Evolutionary conservation across 2,888 invertebrate genomes (phyloP), one percentile per base, ranked within the genome.

Genomic region (Erebia ligea): DNA sequence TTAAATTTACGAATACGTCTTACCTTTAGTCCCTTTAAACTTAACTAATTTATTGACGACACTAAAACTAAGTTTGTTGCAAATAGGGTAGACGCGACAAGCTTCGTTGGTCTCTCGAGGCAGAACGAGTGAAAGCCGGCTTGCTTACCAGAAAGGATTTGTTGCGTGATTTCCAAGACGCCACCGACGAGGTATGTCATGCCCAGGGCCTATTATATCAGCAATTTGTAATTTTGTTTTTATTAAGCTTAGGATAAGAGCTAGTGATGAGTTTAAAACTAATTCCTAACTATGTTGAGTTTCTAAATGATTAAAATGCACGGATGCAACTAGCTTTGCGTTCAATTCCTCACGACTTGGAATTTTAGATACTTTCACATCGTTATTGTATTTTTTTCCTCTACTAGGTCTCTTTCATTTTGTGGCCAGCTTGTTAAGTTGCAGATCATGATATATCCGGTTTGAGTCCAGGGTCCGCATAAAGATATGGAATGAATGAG

Each of bases 101-200:
- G 79, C 81, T 93, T 4, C 86, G 93, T 11, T 91, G 87, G 85
- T 83, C 84, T 9, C 77, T 92, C 8, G 86, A 88, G 75, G 81
- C 79, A 2, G 92, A 93, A 73, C 82, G 86, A 77, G 65, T 86
- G 57, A 92, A 88, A 75, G 92, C 92, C 0, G 93, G 93, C 1
- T 78, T 93, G 52, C 85, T 93, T 1, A 91, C 91, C 0, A 85
- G 88, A 70, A 92, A 88, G 70, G 90, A 91, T 76, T 78, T 93
- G 69, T 80, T 93, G 79, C 88, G 88, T 67, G 93, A 93, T 79
- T 92, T 84, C 73, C 91, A 93, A 84, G 81, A 87, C 71, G 86
- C 91, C n/a, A 82, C 82, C 54, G 90, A 91, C 66, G 81, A 88
- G 86, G 93, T 92, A 81, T 73, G 69, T 19, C 73, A 70, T 72